Conservation (phyloP, 2,797 vertebrate species). For the Helicolenus hilgendorfi region DNA sequence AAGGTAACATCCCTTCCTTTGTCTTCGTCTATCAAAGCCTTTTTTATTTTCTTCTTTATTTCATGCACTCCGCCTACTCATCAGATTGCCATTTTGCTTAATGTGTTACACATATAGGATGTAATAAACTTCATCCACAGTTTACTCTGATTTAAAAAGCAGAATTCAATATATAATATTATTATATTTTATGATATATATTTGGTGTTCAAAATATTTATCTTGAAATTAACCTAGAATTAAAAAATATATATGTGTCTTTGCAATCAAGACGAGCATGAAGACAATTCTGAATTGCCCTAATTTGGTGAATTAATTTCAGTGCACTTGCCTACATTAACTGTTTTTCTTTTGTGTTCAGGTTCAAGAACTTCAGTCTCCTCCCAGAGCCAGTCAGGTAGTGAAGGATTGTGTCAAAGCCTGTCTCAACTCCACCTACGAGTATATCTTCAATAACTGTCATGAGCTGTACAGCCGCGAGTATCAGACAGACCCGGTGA, state of each 20-base stretch:
- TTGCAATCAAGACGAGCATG: neutral
- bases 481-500: constrained; percentile 93
- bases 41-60: neutral
- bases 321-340: neutral
- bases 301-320: neutral
- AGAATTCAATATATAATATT: neutral
- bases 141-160: neutral
- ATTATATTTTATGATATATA: neutral
- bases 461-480: constrained; percentile 94
- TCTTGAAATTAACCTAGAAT: neutral
- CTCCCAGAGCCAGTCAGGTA: constrained; percentile 93
- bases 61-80: neutral
- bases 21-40: neutral
- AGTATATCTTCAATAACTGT: constrained; percentile 95
- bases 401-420: constrained; percentile 94
- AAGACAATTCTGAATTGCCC: neutral
- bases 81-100: neutral
- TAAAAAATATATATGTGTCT: neutral
- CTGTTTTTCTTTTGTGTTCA: constrained; percentile 47
- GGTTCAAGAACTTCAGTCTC: constrained; percentile 94
- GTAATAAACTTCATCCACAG: neutral
- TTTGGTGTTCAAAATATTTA: neutral
- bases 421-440: constrained; percentile 94
- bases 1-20: constrained; percentile 90
- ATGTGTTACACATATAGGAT: neutral